Evolutionary conservation across 1,140 invertebrate genomes (phyloP).

Genomic region (Drosophila sp.): DNA sequence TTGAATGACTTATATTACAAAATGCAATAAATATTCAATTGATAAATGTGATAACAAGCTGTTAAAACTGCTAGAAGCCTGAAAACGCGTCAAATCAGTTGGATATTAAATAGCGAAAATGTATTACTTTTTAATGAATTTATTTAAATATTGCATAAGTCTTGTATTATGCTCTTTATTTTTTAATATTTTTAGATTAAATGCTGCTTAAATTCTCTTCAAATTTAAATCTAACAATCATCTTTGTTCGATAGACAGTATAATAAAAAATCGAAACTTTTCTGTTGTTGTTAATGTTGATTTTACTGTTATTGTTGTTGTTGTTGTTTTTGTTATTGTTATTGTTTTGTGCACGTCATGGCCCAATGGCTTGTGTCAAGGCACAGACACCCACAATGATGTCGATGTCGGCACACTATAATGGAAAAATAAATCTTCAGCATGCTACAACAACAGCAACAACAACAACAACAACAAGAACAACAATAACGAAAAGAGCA

Average conservation of each 20-base stretch:
- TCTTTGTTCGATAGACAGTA: conserved; percentile 9
- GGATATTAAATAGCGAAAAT: no score
- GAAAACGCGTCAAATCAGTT: neutral
- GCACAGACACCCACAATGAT: conserved; percentile 73
- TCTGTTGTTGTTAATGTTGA: neutral
- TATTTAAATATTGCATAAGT: no score
- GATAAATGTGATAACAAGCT: neutral
- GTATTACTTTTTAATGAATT: no score
- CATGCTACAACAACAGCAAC: conserved; percentile 41
- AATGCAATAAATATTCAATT: neutral
- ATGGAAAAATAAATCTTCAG: conserved; percentile 81
- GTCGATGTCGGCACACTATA: conserved; percentile 70
- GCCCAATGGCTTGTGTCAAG: conserved; percentile 68
- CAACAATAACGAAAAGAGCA: conserved; percentile 11
- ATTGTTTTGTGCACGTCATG: conserved; percentile 67
- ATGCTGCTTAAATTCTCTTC: neutral
- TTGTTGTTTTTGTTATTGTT: conserved; percentile 12
- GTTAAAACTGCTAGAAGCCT: neutral
- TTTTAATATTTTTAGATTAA: neutral
- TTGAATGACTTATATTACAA: no score
- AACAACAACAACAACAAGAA: conserved; percentile 16
- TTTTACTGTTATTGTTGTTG: no score
- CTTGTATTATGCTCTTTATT: neutral
- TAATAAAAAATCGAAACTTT: conserved; percentile 36
- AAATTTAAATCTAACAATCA: conserved; percentile 16